These are phyloP conservation scores for Torymus aiolomorphi DNA, from an alignment of 2,888 invertebrate species.

Conservation along the genomic window DNA sequence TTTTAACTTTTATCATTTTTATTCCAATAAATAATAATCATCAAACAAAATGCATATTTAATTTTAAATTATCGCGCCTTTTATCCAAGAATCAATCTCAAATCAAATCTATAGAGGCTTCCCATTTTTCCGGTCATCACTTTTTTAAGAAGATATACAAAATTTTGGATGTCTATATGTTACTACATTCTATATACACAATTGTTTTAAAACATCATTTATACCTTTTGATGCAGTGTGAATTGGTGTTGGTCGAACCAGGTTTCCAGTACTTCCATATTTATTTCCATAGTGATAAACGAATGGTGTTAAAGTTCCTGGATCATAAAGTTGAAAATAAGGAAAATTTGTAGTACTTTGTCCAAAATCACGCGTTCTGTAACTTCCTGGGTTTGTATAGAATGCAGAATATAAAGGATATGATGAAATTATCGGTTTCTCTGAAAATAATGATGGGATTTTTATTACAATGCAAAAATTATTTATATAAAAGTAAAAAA, in stretches of 20 bases:
- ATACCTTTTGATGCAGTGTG: constrained; percentile 68
- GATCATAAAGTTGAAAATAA: neutral
- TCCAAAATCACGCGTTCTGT: neutral
- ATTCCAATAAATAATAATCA: too few species aligned
- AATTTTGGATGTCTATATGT: too few species aligned
- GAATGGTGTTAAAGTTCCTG: constrained; percentile 37
- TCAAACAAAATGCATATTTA: too few species aligned
- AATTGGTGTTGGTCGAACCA: constrained; percentile 67
- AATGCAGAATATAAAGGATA: neutral
- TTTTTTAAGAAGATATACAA: too few species aligned
- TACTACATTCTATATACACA: too few species aligned
- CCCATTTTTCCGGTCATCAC: too few species aligned
- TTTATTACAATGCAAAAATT: neutral
- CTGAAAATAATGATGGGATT: constrained; percentile 18
- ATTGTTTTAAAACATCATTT: too few species aligned
- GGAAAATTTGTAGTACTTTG: neutral
- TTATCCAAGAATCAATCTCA: too few species aligned
- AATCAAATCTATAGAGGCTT: too few species aligned
- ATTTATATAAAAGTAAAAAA: too few species aligned
- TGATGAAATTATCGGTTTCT: neutral
- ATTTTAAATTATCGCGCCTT: too few species aligned
- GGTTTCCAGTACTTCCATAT: constrained; percentile 63
- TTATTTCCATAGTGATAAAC: constrained; percentile 57
- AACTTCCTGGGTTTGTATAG: neutral
- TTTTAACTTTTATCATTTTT: too few species aligned